Conservation (phyloP, 2,888 invertebrate species). For the Oscheius sp. region DNA sequence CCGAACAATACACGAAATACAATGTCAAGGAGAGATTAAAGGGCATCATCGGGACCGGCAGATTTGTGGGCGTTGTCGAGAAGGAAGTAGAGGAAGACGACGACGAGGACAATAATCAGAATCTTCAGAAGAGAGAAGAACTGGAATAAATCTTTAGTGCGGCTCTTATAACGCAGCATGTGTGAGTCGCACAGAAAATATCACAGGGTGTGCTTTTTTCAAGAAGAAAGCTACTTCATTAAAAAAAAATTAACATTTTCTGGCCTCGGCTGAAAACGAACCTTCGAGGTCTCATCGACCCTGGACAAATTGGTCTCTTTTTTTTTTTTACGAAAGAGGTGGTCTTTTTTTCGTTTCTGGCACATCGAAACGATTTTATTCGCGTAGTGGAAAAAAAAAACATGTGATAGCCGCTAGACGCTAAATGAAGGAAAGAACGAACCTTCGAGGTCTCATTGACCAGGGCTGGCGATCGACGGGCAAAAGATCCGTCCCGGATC, state of each 20-base stretch:
- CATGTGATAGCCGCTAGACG: no score
- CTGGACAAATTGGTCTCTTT: no score
- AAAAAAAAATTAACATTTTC: no score
- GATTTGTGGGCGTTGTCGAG: slow-evolving; percentile 10
- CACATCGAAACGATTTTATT: no score
- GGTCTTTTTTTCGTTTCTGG: no score
- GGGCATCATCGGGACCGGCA: slow-evolving; percentile 7
- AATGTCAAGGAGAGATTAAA: not conserved
- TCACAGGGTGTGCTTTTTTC: no score
- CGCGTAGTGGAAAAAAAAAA: no score
- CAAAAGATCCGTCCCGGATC: slow-evolving; percentile 1
- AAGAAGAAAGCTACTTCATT: no score
- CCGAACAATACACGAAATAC: no score
- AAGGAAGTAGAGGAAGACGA: slow-evolving; percentile 23
- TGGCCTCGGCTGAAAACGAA: not conserved
- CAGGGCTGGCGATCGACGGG: slow-evolving; percentile 2
- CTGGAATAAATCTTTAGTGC: not conserved
- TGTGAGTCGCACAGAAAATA: no score
- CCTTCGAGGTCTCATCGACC: not conserved
- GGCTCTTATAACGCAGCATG: no score
- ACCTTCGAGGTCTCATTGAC: not conserved
- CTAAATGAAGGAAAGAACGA: not conserved
- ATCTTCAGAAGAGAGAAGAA: not conserved
- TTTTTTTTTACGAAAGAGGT: no score
- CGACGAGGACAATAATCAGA: not conserved